These are phyloP conservation scores for Rhabdophis nuchalis DNA, from an alignment of 2,797 vertebrate genomes.

Conservation along the genomic window DNA sequence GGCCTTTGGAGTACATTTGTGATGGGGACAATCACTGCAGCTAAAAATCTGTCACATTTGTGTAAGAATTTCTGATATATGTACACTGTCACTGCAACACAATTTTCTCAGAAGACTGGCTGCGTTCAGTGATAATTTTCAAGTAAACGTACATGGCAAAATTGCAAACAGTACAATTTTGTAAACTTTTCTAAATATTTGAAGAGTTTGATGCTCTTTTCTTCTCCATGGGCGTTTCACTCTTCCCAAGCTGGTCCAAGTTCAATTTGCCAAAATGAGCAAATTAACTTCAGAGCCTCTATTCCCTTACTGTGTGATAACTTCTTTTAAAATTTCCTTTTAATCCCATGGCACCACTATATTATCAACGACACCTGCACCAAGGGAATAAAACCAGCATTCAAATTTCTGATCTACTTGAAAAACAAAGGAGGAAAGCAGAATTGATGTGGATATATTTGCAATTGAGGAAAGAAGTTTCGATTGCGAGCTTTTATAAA, in stretches of 20 bases:
- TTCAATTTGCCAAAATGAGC: background rate
- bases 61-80: background rate
- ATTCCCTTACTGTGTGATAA: background rate
- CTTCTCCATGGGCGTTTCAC: background rate
- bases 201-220: background rate
- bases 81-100: background rate
- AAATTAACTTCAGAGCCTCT: background rate
- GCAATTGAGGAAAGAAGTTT: background rate
- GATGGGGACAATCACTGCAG: background rate
- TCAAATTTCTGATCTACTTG: background rate
- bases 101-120: background rate
- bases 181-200: background rate
- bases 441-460: background rate
- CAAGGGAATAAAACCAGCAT: background rate
- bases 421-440: background rate
- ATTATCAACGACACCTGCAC: background rate
- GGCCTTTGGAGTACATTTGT: background rate
- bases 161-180: background rate
- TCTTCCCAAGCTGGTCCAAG: background rate
- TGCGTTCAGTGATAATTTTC: background rate
- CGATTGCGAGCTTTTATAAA: background rate
- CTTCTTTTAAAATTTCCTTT: background rate
- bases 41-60: background rate
- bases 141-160: background rate
- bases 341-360: background rate